These are phyloP conservation scores for Delphinus delphis DNA, from an alignment of 2,113 vertebrate genomes.

Conservation along the genomic window DNA sequence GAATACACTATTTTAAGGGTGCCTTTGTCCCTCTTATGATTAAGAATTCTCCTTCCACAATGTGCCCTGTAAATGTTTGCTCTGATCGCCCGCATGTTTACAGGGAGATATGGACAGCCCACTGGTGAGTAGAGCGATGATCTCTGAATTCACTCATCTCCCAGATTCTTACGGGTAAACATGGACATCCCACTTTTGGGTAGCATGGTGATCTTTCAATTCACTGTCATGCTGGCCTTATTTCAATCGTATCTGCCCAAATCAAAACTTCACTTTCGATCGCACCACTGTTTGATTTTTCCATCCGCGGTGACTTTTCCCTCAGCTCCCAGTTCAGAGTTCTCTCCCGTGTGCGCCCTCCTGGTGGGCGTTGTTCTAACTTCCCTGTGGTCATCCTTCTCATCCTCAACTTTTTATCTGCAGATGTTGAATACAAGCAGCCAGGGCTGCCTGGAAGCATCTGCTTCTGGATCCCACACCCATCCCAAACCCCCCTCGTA, in stretches of 20 bases:
- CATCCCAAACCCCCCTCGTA: fast-evolving
- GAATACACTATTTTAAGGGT: fast-evolving
- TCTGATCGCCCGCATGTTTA: fast-evolving
- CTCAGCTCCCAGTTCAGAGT: too few species aligned
- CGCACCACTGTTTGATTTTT: too few species aligned
- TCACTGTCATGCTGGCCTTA: too few species aligned
- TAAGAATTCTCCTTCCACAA: fast-evolving
- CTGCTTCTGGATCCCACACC: fast-evolving
- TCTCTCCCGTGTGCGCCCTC: fast-evolving
- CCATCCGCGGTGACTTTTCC: not conserved
- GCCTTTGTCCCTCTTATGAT: fast-evolving
- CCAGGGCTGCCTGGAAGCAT: fast-evolving
- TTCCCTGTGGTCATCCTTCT: fast-evolving
- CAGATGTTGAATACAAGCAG: fast-evolving
- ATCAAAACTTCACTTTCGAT: not conserved
- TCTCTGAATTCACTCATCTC: not conserved
- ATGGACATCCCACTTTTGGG: not conserved
- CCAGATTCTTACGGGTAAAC: too few species aligned
- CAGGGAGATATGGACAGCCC: fast-evolving
- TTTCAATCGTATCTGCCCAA: not conserved
- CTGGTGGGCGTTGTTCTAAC: fast-evolving
- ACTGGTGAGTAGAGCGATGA: fast-evolving
- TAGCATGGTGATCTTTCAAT: not conserved
- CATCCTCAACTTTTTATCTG: fast-evolving
- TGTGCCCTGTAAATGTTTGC: too few species aligned